phyloP scores from a whole-genome alignment of 2,888 invertebrate genomes.

The Drosophila buzzatii region DNA sequence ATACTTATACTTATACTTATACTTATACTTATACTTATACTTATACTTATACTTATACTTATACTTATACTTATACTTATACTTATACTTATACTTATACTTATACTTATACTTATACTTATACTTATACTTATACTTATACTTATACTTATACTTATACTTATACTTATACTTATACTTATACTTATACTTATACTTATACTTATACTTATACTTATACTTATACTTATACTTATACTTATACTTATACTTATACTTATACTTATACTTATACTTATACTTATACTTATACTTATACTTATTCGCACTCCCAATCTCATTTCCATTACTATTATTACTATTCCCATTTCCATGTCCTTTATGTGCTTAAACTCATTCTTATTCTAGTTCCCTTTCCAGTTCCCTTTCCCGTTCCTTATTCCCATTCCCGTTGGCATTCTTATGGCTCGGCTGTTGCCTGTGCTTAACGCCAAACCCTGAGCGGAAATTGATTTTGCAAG shows the following conservation, averaged over 20 bases:
- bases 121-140: not conserved
- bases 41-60: not conserved
- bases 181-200: not conserved
- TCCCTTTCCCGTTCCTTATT: not conserved
- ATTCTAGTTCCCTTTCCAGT: not conserved
- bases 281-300: not conserved
- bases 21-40: not conserved
- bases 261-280: not conserved
- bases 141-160: not conserved
- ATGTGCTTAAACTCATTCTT: slow-evolving; percentile 6
- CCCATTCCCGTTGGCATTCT: not conserved
- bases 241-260: not conserved
- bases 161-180: not conserved
- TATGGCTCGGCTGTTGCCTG: slow-evolving; percentile 7
- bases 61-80: not conserved
- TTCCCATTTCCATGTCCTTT: slow-evolving; percentile 16
- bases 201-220: not conserved
- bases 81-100: not conserved
- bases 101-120: not conserved
- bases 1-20: not conserved
- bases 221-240: not conserved
- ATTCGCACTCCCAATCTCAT: slow-evolving; percentile 1
- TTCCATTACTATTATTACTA: slow-evolving; percentile 14
- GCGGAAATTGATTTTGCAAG: slow-evolving; percentile 75
- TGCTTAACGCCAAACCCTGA: slow-evolving; percentile 50